phyloP scores from a whole-genome alignment of 2,797 vertebrate genomes.

The Arremon aurantiirostris region DNA sequence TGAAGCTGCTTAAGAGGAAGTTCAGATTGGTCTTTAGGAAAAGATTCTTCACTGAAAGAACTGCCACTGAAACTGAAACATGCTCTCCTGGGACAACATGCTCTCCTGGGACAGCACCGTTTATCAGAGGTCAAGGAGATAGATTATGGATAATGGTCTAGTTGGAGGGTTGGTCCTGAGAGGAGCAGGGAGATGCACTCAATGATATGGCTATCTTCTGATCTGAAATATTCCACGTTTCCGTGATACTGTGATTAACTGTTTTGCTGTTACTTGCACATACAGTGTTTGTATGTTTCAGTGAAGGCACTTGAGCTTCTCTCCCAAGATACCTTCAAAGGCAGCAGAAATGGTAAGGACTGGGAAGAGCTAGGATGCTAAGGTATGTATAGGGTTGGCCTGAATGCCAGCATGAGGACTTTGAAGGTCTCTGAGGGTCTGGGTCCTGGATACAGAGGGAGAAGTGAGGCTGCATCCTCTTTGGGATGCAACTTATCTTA shows the following conservation, averaged over 20 bases:
- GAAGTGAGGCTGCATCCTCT: not conserved
- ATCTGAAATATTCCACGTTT: not conserved
- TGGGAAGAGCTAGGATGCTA: not conserved
- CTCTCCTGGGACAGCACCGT: not conserved
- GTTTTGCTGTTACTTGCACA: not conserved
- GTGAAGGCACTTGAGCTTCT: not conserved
- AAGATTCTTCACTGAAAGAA: not conserved
- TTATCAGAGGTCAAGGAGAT: not conserved
- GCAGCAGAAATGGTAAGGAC: not conserved
- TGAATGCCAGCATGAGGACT: not conserved
- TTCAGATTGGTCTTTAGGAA: not conserved
- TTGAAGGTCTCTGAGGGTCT: not conserved
- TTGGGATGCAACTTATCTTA: not conserved
- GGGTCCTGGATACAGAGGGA: not conserved
- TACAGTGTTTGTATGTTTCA: not conserved
- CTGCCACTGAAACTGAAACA: not conserved
- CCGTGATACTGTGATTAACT: not conserved
- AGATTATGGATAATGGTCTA: fast-evolving
- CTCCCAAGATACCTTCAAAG: not conserved
- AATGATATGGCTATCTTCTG: not conserved
- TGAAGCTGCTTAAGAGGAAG: not conserved
- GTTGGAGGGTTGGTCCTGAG: not conserved
- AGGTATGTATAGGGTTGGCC: not conserved
- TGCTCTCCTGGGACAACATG: not conserved
- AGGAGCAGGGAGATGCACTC: not conserved